Base-by-base conservation (phyloP, 2,113 vertebrate species). In the Thymallus thymallus region DNA sequence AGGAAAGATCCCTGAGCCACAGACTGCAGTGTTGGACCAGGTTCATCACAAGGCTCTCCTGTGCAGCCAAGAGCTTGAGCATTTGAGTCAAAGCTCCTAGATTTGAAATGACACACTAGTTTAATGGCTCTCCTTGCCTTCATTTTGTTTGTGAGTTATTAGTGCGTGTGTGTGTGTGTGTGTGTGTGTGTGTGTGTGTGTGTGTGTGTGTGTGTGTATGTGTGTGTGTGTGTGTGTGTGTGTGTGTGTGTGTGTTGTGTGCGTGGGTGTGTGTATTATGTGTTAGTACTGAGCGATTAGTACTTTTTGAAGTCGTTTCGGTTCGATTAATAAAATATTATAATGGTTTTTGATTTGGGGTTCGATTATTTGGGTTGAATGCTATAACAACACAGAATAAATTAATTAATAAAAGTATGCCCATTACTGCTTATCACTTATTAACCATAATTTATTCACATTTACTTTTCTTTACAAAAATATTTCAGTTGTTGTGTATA, bases 31-130 rank as follows among this genome's bases (percentile, higher is more conserved):
- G 48, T 51, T 3, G 12, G 48, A 18, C 48, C 48, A 51, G 48
- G 48, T 16, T 51, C 48, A 14, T 51, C 48, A 51, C 48, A 51
- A 51, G 12, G 48, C 48, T 51, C 48, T 51, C 16, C 48, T 51
- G 48, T 51, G 48, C 48, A 51, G 66, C 68, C 46, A 24, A 61
- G 73, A 61, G 56, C 62, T 81, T 29, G 6, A 72, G 41, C 61
- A 24, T 82, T 48, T 10, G 13, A 73, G 48, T 77, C 29, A 35
- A 73, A 76, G 62, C 66, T 55, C 60, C 35, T 56, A n/a, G 61
- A 74, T 76, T 80, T 41, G 71, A 76, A 78, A 82, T 78, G 73
- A 79, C 81, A 75, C 55, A 13, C 61, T 71, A 46, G 68, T 75
- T 78, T n/a, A 65, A 32, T 71, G 82, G 63, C 32, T 35, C 75